These are phyloP conservation scores for Pachyseris speciosa DNA, from an alignment of 64 coral and sea anemone species.

Conservation along the genomic window DNA sequence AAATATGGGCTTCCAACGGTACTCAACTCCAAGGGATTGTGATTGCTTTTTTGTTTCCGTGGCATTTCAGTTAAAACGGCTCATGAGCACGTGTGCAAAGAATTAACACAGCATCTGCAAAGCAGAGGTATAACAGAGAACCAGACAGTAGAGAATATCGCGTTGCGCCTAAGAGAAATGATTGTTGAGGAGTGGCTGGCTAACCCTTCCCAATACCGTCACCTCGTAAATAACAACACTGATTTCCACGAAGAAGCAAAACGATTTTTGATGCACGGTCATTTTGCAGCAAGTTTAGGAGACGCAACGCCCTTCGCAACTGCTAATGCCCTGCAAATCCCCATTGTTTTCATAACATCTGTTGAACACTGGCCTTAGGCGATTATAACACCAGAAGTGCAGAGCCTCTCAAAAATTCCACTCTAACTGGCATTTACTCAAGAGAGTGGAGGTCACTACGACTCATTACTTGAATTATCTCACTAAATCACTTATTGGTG, in stretches of 20 bases:
- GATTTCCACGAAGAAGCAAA: background rate
- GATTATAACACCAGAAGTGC: constrained; percentile 11
- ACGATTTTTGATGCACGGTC: constrained; percentile 9
- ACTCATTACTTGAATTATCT: background rate
- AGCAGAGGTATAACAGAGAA: background rate
- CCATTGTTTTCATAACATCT: background rate
- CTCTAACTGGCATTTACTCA: background rate
- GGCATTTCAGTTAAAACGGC: background rate
- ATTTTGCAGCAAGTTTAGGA: background rate
- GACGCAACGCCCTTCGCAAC: constrained; percentile 4
- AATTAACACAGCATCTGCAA: background rate
- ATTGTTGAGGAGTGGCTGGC: background rate
- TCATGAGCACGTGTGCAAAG: background rate
- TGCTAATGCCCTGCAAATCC: constrained; percentile 26
- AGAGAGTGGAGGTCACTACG: background rate
- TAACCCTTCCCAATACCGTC: background rate
- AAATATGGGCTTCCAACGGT: background rate
- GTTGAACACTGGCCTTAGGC: constrained; percentile 9
- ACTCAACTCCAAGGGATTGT: background rate
- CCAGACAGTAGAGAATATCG: background rate
- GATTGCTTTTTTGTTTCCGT: background rate
- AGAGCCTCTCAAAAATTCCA: background rate
- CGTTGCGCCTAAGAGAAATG: background rate
- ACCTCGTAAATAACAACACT: background rate
- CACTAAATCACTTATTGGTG: no score